Evolutionary conservation across 2,113 vertebrate genomes (phyloP).

Genomic region (Lonchura striata): DNA sequence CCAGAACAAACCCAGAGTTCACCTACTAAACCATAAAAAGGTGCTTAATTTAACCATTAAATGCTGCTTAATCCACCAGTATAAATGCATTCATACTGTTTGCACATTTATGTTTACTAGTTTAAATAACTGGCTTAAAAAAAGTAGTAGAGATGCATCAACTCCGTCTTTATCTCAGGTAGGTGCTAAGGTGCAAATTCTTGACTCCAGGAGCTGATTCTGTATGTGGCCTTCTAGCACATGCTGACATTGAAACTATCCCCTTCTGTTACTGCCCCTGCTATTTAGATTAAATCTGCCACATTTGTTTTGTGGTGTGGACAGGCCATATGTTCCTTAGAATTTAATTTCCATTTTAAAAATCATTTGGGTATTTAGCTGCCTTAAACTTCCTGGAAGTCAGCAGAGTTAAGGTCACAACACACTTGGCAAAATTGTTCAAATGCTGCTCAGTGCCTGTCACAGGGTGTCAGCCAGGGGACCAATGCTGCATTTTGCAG

Average conservation of each 20-base stretch:
- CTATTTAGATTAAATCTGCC: neutral
- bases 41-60: too few relatives aligned
- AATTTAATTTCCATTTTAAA: slow-evolving; percentile 24
- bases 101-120: neutral
- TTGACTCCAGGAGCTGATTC: neutral
- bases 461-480: neutral
- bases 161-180: neutral
- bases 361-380: neutral
- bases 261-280: neutral
- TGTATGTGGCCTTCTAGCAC: neutral
- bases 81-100: neutral
- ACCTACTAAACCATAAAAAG: neutral
- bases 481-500: neutral
- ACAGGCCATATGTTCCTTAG: neutral
- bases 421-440: neutral
- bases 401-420: neutral
- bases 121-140: neutral
- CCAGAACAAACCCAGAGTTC: neutral
- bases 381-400: neutral
- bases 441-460: neutral
- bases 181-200: neutral
- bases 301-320: neutral
- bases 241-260: neutral
- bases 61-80: neutral
- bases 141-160: neutral